A percentile compares a stretch with the other conserved stretches of the same genome.
phyloP scores from a whole-genome alignment of 2,888 invertebrate genomes.

The Aleiodes testaceus region DNA sequence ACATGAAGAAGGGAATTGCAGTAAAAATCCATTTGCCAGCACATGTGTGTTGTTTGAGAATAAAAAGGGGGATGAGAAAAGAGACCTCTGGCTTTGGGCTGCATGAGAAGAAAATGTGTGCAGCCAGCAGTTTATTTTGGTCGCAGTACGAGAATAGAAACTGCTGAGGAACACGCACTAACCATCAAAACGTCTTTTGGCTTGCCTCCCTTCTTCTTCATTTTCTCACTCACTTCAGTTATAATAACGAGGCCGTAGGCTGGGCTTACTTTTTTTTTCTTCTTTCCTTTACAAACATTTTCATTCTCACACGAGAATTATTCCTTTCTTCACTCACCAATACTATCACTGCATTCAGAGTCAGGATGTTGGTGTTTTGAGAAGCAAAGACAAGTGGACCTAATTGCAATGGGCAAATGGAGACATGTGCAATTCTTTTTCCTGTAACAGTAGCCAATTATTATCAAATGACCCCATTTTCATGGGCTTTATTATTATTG shows the following conservation, averaged over 20 bases:
- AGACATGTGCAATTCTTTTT: conserved; percentile 25
- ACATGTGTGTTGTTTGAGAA: conserved; percentile 28
- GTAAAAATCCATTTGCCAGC: conserved; percentile 12
- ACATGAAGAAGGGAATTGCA: background rate
- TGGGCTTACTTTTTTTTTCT: background rate
- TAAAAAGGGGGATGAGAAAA: conserved; percentile 34
- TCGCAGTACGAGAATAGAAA: conserved; percentile 51
- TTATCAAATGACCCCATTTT: conserved; percentile 40
- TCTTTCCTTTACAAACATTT: background rate
- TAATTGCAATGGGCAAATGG: background rate
- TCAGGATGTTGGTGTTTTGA: conserved; percentile 52
- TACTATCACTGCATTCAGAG: conserved; percentile 35
- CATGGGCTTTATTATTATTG: conserved; percentile 37
- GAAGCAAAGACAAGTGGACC: conserved; percentile 37
- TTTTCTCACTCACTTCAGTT: conserved; percentile 38
- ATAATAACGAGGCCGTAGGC: conserved; percentile 53
- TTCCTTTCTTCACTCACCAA: background rate
- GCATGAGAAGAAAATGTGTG: conserved; percentile 47
- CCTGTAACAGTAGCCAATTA: conserved; percentile 25
- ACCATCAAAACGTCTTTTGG: conserved; percentile 37
- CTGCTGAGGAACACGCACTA: conserved; percentile 48
- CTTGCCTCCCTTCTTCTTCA: conserved; percentile 19
- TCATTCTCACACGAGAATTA: background rate
- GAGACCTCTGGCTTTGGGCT: conserved; percentile 34
- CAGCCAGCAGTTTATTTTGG: conserved; percentile 52